Conservation (phyloP, 1,140 invertebrate genomes). For the Ruditapes philippinarum region DNA sequence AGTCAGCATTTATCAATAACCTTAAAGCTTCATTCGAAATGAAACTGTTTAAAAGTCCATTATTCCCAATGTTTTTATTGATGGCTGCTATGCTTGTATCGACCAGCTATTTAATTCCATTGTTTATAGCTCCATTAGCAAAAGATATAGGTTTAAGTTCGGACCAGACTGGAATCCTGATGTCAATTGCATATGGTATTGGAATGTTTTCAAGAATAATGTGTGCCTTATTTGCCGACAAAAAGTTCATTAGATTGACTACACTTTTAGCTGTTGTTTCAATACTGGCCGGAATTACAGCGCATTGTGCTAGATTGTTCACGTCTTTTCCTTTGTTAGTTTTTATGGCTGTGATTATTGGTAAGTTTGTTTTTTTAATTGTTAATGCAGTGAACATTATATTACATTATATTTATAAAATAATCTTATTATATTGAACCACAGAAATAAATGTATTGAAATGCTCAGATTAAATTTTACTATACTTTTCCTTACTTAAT, state of each 20-base stretch:
- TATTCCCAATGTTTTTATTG: constrained; percentile 51
- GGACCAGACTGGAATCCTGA: constrained; percentile 32
- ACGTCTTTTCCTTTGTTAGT: constrained; percentile 15
- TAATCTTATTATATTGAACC: no score
- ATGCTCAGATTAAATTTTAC: no score
- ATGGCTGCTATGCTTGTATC: constrained; percentile 38
- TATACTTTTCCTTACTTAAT: no score
- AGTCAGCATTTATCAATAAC: neutral
- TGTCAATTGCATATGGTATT: constrained; percentile 40
- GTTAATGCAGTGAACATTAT: no score
- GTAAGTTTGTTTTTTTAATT: no score
- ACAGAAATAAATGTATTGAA: no score
- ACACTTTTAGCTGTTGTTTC: constrained; percentile 39
- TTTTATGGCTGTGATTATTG: constrained; percentile 34
- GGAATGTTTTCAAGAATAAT: constrained; percentile 39
- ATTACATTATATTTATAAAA: no score
- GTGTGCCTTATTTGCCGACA: constrained; percentile 47
- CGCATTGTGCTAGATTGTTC: constrained; percentile 45
- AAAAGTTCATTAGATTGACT: constrained; percentile 33
- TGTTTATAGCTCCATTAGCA: constrained; percentile 21
- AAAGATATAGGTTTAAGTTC: constrained; percentile 17
- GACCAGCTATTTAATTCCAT: neutral
- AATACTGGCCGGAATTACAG: neutral
- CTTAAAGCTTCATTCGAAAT: constrained; percentile 36
- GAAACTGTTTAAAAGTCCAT: neutral